Percentiles rank a stretch among this genome's conserved stretches.
phyloP scores from a whole-genome alignment of 2,888 invertebrate species.

The Copidosoma aretas region DNA sequence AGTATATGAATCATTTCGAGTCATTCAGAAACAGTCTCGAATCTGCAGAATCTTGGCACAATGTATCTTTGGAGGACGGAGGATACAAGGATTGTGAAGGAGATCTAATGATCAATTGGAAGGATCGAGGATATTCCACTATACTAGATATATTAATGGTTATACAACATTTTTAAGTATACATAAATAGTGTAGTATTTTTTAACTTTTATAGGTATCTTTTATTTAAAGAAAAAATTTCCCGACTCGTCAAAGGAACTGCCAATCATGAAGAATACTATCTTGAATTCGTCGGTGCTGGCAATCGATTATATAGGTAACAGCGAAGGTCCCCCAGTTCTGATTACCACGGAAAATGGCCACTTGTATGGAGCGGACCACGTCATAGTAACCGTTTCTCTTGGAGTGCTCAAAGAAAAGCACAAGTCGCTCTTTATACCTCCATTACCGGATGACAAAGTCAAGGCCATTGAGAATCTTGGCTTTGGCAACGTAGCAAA shows the following conservation, averaged over 20 bases:
- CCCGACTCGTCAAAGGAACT: slow-evolving; percentile 52
- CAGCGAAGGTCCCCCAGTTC: slow-evolving; percentile 6
- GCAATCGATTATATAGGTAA: slow-evolving; percentile 51
- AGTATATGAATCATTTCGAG: slow-evolving; percentile 39
- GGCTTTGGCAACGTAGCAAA: slow-evolving; percentile 74
- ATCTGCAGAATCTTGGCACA: slow-evolving; percentile 36
- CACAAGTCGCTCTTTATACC: slow-evolving; percentile 67
- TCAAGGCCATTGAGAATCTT: slow-evolving; percentile 66
- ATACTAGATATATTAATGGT: slow-evolving; percentile 55
- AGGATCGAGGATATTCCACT: slow-evolving; percentile 47
- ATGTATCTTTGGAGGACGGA: slow-evolving; percentile 5
- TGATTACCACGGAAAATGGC: slow-evolving; percentile 65
- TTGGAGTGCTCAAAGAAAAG: slow-evolving; percentile 73
- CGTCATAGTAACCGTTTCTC: slow-evolving; percentile 73
- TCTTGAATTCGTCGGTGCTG: slow-evolving; percentile 47
- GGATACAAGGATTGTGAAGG: slow-evolving; percentile 8
- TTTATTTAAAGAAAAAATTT: slow-evolving; percentile 49
- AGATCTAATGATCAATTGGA: slow-evolving; percentile 51
- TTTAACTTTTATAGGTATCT: neutral
- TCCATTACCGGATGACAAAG: slow-evolving; percentile 65
- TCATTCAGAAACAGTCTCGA: slow-evolving; percentile 16
- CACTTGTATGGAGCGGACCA: slow-evolving; percentile 66
- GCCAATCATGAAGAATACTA: slow-evolving; percentile 50
- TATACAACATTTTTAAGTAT: neutral
- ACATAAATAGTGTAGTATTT: neutral